phyloP scores from a whole-genome alignment of 2,888 invertebrate genomes.

The Chirona hameri region DNA sequence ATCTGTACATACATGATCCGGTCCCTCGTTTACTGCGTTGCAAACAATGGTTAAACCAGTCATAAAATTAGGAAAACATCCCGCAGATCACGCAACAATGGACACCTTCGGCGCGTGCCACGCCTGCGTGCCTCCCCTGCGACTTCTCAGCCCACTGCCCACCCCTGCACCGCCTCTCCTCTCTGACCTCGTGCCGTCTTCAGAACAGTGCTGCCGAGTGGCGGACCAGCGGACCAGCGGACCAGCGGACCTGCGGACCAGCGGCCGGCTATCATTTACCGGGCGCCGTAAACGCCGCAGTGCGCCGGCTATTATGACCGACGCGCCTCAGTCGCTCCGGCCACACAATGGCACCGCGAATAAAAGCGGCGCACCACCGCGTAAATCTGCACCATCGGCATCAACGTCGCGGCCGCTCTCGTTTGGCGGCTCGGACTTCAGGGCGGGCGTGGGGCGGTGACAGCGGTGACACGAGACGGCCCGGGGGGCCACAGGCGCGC shows the following conservation, averaged over 20 bases:
- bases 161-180: too few relatives aligned
- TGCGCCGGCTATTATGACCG: background rate
- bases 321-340: background rate
- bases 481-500: too few relatives aligned
- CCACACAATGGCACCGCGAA: slow-evolving; percentile 8
- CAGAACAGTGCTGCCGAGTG: too few relatives aligned
- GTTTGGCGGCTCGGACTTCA: background rate
- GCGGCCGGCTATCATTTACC: background rate
- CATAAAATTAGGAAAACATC: background rate
- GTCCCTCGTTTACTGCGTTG: background rate
- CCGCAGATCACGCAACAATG: background rate
- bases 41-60: slow-evolving; percentile 6
- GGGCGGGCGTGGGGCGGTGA: too few relatives aligned
- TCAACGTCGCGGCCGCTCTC: background rate
- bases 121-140: too few relatives aligned
- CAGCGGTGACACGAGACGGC: too few relatives aligned
- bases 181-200: too few relatives aligned
- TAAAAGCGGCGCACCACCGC: background rate
- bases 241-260: background rate
- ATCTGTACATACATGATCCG: slow-evolving; percentile 2
- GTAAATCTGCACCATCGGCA: background rate
- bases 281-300: background rate
- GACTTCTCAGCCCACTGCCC: too few relatives aligned
- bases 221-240: background rate
- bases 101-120: too few relatives aligned